These are phyloP conservation scores for Sphenopsis melanotis DNA, from an alignment of 2,797 vertebrate genomes.

Conservation along the genomic window DNA sequence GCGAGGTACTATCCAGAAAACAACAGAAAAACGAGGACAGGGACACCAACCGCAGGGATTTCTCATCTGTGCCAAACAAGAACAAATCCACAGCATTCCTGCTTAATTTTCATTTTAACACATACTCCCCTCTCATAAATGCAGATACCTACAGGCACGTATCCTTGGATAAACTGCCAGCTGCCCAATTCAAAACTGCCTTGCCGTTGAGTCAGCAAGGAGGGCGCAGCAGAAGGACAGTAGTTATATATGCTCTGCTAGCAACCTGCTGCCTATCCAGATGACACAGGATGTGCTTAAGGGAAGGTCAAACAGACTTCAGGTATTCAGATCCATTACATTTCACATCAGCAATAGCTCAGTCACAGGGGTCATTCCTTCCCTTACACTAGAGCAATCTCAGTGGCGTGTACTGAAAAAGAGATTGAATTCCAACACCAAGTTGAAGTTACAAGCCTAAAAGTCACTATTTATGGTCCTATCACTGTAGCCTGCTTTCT, in stretches of 20 bases:
- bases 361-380: not conserved
- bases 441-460: not conserved
- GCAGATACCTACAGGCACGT: not conserved
- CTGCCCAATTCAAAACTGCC: not conserved
- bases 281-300: not conserved
- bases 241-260: not conserved
- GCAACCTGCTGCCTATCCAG: not conserved
- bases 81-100: not conserved
- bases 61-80: not conserved
- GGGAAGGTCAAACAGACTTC: not conserved
- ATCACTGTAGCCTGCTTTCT: not conserved
- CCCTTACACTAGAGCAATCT: not conserved
- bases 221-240: not conserved
- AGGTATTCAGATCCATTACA: not conserved
- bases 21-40: not conserved
- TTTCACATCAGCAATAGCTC: not conserved
- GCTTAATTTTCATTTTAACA: not conserved
- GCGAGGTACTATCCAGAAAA: not conserved
- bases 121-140: not conserved
- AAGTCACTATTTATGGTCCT: not conserved
- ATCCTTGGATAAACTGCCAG: not conserved
- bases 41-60: not conserved
- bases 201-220: not conserved
- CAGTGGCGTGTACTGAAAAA: not conserved
- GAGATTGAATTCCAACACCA: not conserved